Percentiles rank a stretch among this genome's conserved stretches.
phyloP scores from a whole-genome alignment of 2,888 invertebrate genomes.

The Luffia ferchaultella region DNA sequence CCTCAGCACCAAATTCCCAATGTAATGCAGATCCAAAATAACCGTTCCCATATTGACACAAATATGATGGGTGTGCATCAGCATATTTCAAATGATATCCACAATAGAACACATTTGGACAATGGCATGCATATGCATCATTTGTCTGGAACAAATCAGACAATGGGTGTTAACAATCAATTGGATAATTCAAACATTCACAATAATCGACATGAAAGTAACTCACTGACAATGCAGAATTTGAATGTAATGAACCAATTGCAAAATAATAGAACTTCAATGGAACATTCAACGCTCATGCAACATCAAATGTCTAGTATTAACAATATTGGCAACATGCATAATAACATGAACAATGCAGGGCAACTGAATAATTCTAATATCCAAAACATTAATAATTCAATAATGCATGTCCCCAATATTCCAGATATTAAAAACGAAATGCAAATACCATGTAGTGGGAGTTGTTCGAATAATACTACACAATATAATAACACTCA shows the following conservation, averaged over 20 bases:
- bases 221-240: slow-evolving; percentile 46
- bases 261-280: slow-evolving; percentile 44
- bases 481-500: slow-evolving; percentile 43
- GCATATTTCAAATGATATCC: slow-evolving; percentile 51
- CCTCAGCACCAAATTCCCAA: slow-evolving; percentile 57
- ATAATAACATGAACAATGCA: slow-evolving; percentile 29
- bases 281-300: slow-evolving; percentile 51
- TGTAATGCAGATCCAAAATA: slow-evolving; percentile 54
- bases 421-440: slow-evolving; percentile 59
- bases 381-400: slow-evolving; percentile 44
- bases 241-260: slow-evolving; percentile 49
- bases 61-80: slow-evolving; percentile 49
- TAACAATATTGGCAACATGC: slow-evolving; percentile 47
- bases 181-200: slow-evolving; percentile 33
- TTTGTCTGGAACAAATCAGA: slow-evolving; percentile 37
- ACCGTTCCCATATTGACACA: slow-evolving; percentile 43
- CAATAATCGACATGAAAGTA: slow-evolving; percentile 46
- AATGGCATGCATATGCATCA: slow-evolving; percentile 55
- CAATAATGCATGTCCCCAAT: slow-evolving; percentile 50
- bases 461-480: slow-evolving; percentile 45
- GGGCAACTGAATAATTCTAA: slow-evolving; percentile 39
- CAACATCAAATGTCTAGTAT: slow-evolving; percentile 55
- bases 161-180: slow-evolving; percentile 41
- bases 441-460: slow-evolving; percentile 51
- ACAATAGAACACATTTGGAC: slow-evolving; percentile 49